Evolutionary conservation across 2,113 vertebrate genomes (phyloP), one percentile per base, ranked within the genome.

Genomic region (Hoplias malabaricus): DNA sequence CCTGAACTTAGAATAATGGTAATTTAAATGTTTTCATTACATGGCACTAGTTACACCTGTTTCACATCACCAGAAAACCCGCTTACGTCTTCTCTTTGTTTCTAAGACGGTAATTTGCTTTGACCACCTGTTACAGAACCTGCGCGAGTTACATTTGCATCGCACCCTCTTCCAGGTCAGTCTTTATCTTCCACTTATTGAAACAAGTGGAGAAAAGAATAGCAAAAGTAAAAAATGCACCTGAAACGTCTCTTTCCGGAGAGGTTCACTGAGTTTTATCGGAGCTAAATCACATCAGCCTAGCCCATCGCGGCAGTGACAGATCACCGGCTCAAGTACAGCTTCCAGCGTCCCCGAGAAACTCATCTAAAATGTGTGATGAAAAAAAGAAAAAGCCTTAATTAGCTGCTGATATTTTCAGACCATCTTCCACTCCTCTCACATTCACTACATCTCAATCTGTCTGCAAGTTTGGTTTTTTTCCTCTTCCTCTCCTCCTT

Each of bases 381-480:
- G 68, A 16, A 61, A 59, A 73, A 62, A 68, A 65, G 38, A 62
- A 66, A 66, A 65, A 31, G 65, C 66, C 79, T 81, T 75, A 79
- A 83, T 81, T 82, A 82, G 73, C 36, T 69, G 56, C 69, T 67
- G 81, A 78, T 77, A 78, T 80, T 84, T 83, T 82, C 79, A 79
- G 65, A 78, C 33, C 77, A 79, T 63, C 56, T 80, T 77, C 87
- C 86, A 88, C 89, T 87, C 86, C 59, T 89, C 88, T 85, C 92
- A 88, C 88, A 91, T 88, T 88, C 62, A 77, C 29, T 78, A 87
- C 88, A 88, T 92, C 90, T 90, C 91, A 92, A 92, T 92, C 92
- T 92, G 90, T 91, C 89, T 86, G 89, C 83, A 66, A 86, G 86
- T 89, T 87, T 90, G 86, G 88, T 86, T 79, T 66, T n/a, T 36